These are phyloP conservation scores for Chromobotia macracanthus DNA, from an alignment of 2,797 vertebrate genomes.

Conservation along the genomic window DNA sequence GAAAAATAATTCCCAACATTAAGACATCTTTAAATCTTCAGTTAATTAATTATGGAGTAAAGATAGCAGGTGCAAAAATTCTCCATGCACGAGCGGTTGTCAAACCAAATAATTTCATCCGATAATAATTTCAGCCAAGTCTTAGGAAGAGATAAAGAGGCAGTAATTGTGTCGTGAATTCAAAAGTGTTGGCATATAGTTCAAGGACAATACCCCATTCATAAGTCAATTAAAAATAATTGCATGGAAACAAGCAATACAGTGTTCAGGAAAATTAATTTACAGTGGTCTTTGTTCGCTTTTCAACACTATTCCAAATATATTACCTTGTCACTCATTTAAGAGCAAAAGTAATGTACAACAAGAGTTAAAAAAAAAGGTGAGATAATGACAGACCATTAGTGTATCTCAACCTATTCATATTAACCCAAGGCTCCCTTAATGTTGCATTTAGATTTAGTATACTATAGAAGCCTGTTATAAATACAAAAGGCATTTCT, in stretches of 20 bases:
- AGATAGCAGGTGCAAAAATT: constrained; percentile 13
- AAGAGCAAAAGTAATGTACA: neutral
- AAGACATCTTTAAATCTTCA: neutral
- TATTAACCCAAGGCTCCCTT: neutral
- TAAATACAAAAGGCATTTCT: neutral
- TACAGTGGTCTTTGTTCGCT: constrained; percentile 32
- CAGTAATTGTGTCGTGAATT: constrained; percentile 29
- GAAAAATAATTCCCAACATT: neutral
- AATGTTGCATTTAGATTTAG: constrained; percentile 1
- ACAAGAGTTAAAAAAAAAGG: neutral
- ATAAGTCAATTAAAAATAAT: constrained; percentile 19
- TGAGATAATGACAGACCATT: neutral
- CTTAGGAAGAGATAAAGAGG: constrained; percentile 22
- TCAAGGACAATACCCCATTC: constrained; percentile 37
- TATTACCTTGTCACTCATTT: constrained; percentile 12
- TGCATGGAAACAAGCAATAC: constrained; percentile 13
- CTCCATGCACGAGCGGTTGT: neutral
- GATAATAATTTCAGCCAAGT: constrained; percentile 33
- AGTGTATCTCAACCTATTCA: constrained; percentile 3
- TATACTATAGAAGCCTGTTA: neutral
- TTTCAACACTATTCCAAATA: constrained; percentile 22
- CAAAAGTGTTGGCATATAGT: constrained; percentile 20
- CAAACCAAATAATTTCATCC: constrained; percentile 5
- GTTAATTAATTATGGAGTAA: neutral
- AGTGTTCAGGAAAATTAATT: constrained; percentile 33